Evolutionary conservation across 2,888 invertebrate genomes (phyloP).

Genomic region (Daptonema setosum): DNA sequence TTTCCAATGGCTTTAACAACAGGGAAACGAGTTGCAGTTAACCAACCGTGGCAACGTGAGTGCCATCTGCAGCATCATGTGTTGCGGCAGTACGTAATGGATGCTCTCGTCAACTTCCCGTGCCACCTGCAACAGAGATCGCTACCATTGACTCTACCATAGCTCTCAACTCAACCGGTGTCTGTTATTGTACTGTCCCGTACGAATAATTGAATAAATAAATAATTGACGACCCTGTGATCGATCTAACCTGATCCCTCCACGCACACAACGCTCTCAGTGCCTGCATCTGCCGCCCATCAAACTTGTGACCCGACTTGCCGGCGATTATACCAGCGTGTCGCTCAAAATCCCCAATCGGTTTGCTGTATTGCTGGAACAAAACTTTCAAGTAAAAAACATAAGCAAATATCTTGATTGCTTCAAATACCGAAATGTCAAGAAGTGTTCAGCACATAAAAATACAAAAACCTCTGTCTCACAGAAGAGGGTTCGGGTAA

Average conservation of each 20-base stretch:
- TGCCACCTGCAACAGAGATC: slow-evolving; percentile 60
- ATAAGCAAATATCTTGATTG: background rate
- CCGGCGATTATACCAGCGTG: background rate
- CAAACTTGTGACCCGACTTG: slow-evolving; percentile 43
- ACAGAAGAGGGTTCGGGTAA: no score
- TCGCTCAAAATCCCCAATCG: no score
- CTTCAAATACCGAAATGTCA: background rate
- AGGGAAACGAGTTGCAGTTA: background rate
- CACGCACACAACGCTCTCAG: slow-evolving; percentile 41
- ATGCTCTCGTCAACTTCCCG: slow-evolving; percentile 68
- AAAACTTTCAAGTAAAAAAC: background rate
- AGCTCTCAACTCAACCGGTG: no score
- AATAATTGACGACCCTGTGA: background rate
- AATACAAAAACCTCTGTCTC: no score
- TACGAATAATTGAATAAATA: no score
- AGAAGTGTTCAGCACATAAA: no score
- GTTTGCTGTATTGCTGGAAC: background rate
- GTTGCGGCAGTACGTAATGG: slow-evolving; percentile 72
- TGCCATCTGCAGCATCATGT: slow-evolving; percentile 70
- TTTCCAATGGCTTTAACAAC: no score
- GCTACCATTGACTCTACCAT: no score
- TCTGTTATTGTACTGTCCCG: no score
- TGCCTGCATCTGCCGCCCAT: slow-evolving; percentile 59
- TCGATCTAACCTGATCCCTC: slow-evolving; percentile 43
- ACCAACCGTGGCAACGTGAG: slow-evolving; percentile 42